Evolutionary conservation across 2,113 vertebrate genomes (phyloP).

Genomic region (Diglossa brunneiventris): DNA sequence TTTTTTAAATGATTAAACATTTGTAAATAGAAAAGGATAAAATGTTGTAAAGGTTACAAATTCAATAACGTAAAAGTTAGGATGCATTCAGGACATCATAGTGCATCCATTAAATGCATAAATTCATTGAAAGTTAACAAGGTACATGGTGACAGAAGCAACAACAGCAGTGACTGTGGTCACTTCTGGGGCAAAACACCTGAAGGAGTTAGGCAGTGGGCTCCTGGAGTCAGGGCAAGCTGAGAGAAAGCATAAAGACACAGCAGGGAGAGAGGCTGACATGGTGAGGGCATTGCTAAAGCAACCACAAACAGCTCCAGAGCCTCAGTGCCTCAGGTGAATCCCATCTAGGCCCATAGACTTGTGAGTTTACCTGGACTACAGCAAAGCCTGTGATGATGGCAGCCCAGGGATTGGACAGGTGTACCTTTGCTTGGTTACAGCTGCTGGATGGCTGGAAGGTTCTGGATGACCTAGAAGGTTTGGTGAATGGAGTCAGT

Average conservation of each 20-base stretch:
- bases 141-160: accelerated
- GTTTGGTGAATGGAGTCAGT: background rate
- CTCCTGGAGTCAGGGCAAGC: background rate
- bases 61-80: background rate
- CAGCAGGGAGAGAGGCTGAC: background rate
- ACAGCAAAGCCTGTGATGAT: background rate
- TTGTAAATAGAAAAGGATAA: background rate
- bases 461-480: no score
- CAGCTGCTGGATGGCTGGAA: background rate
- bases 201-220: background rate
- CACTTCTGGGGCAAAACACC: background rate
- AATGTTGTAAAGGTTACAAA: background rate
- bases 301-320: background rate
- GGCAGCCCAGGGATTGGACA: background rate
- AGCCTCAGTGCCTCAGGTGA: background rate
- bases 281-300: background rate
- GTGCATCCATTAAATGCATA: background rate
- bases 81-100: background rate
- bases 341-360: no score
- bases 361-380: background rate
- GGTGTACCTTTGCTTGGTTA: accelerated
- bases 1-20: background rate
- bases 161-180: background rate
- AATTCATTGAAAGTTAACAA: background rate
- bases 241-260: background rate